Percentiles rank a stretch among this genome's conserved stretches.
Conservation (phyloP, 2,113 vertebrate genomes). For the Tangachromis dhanisi region DNA sequence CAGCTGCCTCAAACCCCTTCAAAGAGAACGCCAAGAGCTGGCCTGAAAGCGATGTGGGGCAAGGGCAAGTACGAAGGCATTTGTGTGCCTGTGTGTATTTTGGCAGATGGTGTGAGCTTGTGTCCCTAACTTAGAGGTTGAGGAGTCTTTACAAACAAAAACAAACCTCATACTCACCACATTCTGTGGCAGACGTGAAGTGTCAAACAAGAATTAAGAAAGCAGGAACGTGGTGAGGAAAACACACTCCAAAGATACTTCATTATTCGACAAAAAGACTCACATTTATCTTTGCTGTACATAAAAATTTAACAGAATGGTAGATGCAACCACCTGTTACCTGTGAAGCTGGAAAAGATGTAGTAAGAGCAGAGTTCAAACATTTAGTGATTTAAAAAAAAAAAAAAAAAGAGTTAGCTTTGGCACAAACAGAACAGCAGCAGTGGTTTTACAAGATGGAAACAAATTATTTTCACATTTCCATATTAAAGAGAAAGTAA, state of each 20-base stretch:
- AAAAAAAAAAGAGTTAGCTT: not conserved
- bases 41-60: conserved; percentile 12
- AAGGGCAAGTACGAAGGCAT: not conserved
- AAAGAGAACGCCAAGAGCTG: conserved; percentile 5
- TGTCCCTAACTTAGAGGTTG: not conserved
- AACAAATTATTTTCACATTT: not conserved
- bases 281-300: not conserved
- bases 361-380: not conserved
- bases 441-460: not conserved
- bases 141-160: not conserved
- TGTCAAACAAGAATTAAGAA: not conserved
- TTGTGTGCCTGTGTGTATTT: not conserved
- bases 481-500: not conserved
- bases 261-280: not conserved
- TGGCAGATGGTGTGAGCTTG: not conserved
- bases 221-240: not conserved
- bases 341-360: not conserved
- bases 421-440: not conserved
- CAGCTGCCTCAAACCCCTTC: conserved; percentile 35
- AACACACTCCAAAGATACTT: not conserved
- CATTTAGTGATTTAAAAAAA: not conserved
- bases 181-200: not conserved
- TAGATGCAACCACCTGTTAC: not conserved
- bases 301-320: not conserved
- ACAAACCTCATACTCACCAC: not conserved